Conservation (phyloP, 2,113 vertebrate species). For the Neolamprologus longior region DNA sequence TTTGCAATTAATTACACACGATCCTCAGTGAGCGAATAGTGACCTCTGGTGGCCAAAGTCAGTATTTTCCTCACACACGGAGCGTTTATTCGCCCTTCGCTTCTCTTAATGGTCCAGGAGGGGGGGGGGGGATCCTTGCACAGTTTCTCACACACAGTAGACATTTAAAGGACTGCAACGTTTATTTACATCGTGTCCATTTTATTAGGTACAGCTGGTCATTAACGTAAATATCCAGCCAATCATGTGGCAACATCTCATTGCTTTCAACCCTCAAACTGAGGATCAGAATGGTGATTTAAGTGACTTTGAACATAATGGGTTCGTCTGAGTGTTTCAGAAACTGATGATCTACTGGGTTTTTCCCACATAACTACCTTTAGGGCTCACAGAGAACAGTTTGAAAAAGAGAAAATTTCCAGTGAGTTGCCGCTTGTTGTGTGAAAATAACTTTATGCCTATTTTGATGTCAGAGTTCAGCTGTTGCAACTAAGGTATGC, state of each 20-base stretch:
- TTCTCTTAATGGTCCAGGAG: not conserved
- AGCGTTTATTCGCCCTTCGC: not conserved
- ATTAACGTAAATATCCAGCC: not conserved
- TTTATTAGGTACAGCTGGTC: not conserved
- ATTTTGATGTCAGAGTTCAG: not conserved
- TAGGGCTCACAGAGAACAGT: not conserved
- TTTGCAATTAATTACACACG: not conserved
- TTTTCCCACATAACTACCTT: not conserved
- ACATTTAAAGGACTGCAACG: not conserved
- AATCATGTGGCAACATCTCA: not conserved
- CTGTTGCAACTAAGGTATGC: not conserved
- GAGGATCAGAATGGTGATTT: not conserved
- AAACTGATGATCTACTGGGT: not conserved
- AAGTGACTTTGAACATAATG: not conserved
- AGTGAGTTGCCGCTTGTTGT: not conserved
- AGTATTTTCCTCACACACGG: not conserved
- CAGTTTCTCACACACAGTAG: not conserved
- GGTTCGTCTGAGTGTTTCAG: not conserved
- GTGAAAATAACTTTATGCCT: not conserved
- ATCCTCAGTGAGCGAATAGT: not conserved
- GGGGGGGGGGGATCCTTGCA: rapidly evolving
- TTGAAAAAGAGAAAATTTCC: not conserved
- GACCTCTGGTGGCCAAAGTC: slow-evolving; percentile 2
- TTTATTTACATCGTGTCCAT: not conserved
- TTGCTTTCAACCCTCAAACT: not conserved